These are phyloP conservation scores for Drosophila nr. medialis DNA, from an alignment of 2,888 invertebrate species.

Conservation along the genomic window DNA sequence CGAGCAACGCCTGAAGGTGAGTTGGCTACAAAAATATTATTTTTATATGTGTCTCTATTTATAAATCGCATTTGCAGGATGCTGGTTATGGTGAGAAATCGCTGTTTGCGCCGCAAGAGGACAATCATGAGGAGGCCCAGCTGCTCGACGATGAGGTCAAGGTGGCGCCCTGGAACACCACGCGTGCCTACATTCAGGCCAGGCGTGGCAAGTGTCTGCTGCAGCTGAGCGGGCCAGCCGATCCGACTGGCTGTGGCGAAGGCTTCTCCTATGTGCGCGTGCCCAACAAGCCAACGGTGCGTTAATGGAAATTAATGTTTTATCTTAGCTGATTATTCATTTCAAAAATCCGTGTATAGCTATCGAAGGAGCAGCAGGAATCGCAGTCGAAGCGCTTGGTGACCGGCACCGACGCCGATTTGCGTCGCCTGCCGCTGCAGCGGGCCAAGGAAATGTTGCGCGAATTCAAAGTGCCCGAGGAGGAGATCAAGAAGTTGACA, in stretches of 20 bases:
- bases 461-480: constrained; percentile 98
- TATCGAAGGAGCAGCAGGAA: constrained; percentile 94
- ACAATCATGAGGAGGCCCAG: constrained; percentile 97
- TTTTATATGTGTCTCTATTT: background rate
- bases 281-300: constrained; percentile 96
- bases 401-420: constrained; percentile 99
- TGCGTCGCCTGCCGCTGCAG: constrained; percentile 96
- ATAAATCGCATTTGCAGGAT: constrained; percentile 85
- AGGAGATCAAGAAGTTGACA: constrained; percentile 96
- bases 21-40: background rate
- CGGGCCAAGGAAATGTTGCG: constrained; percentile 97
- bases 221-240: constrained; percentile 97
- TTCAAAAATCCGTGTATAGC: constrained; percentile 81
- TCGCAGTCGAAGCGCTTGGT: constrained; percentile 97
- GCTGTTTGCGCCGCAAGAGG: constrained; percentile 97
- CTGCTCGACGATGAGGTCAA: constrained; percentile 99
- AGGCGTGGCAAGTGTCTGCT: constrained; percentile 99
- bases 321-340: background rate
- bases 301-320: background rate
- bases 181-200: constrained; percentile 98
- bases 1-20: constrained; percentile 95
- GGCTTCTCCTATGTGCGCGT: constrained; percentile 99
- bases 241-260: constrained; percentile 97
- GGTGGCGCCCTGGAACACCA: constrained; percentile 99
- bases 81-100: constrained; percentile 99